Evolutionary conservation across 64 coral and sea anemone species (phyloP), one percentile per base, ranked within the genome.

Genomic region (Dendrophyllia cribrosa): DNA sequence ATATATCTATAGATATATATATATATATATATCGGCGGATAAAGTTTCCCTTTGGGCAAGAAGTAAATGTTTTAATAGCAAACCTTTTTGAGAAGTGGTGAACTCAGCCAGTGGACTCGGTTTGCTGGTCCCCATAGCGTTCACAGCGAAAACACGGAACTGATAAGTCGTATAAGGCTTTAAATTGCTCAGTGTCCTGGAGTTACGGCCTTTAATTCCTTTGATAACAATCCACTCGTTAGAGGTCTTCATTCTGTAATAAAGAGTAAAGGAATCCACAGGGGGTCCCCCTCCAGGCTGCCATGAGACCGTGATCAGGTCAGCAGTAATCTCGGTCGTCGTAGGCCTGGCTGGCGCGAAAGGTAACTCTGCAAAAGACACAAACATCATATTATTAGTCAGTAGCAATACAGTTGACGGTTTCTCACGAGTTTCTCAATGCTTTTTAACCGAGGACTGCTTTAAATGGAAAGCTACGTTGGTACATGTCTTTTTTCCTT

Each of bases 121-220:
- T 7, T 67, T 64, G 51, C 90, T 92, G 11, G 15, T 53, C 6
- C 90, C 90, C 1, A 86, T 11, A 15, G 50, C 34, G 17, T 92
- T 92, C 43, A 92, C 11, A 47, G 90, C 90, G 55, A 86, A 92
- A 5, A 92, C 70, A 6, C 82, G 70, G 12, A 86, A 86, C 16
- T 86, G 80, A 47, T 92, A 92, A 1, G 69, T 56, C 0, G 90
- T 86, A 16, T 66, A 92, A 51, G 90, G 81, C 59, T 59, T 44
- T 11, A 92, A 53, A 43, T 21, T 23, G 0, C 9, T 64, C 20
- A 92, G 14, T 5, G 46, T 78, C 59, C 77, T n/a, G 5, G 90
- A 85, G 34, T 51, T 74, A 12, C 48, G 83, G 17, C 82, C 90
- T 14, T 56, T 69, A n/a, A 92, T 78, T 43, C 51, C 58, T 1